These are phyloP conservation scores for Colistium nudipinnis DNA, from an alignment of 2,113 vertebrate genomes.

Conservation along the genomic window DNA sequence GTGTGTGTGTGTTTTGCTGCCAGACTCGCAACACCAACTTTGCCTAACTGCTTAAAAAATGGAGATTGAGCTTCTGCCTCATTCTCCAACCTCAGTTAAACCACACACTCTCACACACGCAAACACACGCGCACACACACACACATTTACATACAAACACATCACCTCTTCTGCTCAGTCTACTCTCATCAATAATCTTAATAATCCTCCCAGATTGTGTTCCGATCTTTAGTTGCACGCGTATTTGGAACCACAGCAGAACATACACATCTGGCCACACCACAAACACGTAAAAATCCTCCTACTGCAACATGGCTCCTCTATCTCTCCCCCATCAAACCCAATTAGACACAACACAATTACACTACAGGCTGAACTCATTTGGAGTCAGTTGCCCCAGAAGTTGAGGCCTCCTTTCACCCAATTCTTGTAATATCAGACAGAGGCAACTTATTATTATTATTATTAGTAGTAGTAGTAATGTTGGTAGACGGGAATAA, in stretches of 20 bases:
- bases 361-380: slow-evolving; percentile 1
- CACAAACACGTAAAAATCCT: not conserved
- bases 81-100: slow-evolving; percentile 22
- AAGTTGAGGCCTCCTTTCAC: not conserved
- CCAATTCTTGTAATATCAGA: not conserved
- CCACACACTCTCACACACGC: not conserved
- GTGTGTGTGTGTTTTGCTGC: slow-evolving; percentile 27
- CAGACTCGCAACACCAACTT: slow-evolving; percentile 20
- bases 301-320: not conserved
- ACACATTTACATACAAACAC: not conserved
- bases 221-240: too few species aligned
- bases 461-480: not conserved
- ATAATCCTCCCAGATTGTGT: too few species aligned
- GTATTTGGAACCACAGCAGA: not conserved
- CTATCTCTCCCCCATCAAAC: not conserved
- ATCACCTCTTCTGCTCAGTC: too few species aligned
- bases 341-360: slow-evolving; percentile 28
- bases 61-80: slow-evolving; percentile 3
- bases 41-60: slow-evolving; percentile 18
- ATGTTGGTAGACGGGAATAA: too few species aligned
- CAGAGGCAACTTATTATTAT: not conserved
- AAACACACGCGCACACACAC: not conserved
- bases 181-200: too few species aligned
- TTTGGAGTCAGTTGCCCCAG: not conserved
- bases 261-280: not conserved